Evolutionary conservation across 2,797 vertebrate genomes (phyloP).

Genomic region (Sebastes iracundus): DNA sequence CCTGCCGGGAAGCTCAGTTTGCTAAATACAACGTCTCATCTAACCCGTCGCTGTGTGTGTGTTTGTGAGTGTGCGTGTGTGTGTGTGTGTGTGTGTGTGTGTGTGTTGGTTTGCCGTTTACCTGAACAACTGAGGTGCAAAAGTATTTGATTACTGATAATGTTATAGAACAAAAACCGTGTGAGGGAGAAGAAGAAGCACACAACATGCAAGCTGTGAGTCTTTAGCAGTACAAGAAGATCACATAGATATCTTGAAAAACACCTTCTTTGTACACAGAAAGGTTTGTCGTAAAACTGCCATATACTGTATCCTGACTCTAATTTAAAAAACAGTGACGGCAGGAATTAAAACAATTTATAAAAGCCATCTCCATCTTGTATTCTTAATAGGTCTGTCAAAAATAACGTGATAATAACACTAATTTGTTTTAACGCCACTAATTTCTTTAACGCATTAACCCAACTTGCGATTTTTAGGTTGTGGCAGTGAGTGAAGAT

Average conservation of each 20-base stretch:
- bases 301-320: not conserved
- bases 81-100: too few relatives aligned
- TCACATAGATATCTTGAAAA: not conserved
- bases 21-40: conserved; percentile 67
- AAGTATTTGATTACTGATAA: conserved; percentile 78
- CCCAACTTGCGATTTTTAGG: too few relatives aligned
- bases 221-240: not conserved
- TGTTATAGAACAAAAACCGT: conserved; percentile 25
- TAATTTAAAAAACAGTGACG: not conserved
- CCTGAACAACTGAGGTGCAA: conserved; percentile 50
- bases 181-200: conserved; percentile 5
- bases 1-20: conserved; percentile 77
- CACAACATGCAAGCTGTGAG: conserved; percentile 15
- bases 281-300: not conserved
- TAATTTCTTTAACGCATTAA: too few relatives aligned
- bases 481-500: too few relatives aligned
- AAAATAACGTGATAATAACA: too few relatives aligned
- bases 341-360: not conserved
- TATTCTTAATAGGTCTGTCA: not conserved
- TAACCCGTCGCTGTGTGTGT: conserved; percentile 19
- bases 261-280: not conserved
- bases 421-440: too few relatives aligned
- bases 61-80: too few relatives aligned
- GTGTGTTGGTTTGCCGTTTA: conserved; percentile 40
- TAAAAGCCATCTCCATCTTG: not conserved